These are phyloP conservation scores for Isurus oxyrinchus DNA, from an alignment of 2,113 vertebrate genomes.

Conservation along the genomic window DNA sequence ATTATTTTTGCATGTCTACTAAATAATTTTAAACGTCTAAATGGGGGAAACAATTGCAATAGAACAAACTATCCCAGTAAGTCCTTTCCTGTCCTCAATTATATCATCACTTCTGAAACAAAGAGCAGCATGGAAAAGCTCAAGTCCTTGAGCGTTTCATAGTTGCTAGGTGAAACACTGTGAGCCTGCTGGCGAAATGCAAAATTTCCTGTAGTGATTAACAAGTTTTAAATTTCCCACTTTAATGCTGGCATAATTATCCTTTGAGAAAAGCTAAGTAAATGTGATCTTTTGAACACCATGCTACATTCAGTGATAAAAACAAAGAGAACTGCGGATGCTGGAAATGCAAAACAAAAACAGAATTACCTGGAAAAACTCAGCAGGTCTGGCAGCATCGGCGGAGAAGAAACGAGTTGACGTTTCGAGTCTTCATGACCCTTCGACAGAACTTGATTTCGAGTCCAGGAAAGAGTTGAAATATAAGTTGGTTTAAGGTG, in stretches of 20 bases:
- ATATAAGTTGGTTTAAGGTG: no score
- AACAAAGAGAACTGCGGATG: no score
- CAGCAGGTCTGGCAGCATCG: no score
- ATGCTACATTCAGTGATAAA: neutral
- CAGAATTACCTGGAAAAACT: no score
- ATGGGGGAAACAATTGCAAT: neutral
- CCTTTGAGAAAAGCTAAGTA: neutral
- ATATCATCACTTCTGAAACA: neutral
- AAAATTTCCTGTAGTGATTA: neutral
- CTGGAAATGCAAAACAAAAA: no score
- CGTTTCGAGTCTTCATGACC: no score
- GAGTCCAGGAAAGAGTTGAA: no score
- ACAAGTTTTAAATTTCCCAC: neutral
- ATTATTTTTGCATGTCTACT: neutral
- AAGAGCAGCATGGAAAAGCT: neutral
- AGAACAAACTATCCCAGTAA: neutral
- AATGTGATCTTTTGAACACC: neutral
- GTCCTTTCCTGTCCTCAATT: neutral
- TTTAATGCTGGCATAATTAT: neutral
- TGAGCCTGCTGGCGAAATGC: neutral
- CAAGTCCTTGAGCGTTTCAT: neutral
- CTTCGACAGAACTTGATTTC: no score
- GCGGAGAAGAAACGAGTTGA: no score
- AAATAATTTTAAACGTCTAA: neutral
- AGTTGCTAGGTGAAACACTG: neutral